Percentiles rank a stretch among this genome's conserved stretches.
These are phyloP conservation scores for Platyrinchus mystaceus DNA, from an alignment of 2,797 vertebrate genomes.

Conservation along the genomic window DNA sequence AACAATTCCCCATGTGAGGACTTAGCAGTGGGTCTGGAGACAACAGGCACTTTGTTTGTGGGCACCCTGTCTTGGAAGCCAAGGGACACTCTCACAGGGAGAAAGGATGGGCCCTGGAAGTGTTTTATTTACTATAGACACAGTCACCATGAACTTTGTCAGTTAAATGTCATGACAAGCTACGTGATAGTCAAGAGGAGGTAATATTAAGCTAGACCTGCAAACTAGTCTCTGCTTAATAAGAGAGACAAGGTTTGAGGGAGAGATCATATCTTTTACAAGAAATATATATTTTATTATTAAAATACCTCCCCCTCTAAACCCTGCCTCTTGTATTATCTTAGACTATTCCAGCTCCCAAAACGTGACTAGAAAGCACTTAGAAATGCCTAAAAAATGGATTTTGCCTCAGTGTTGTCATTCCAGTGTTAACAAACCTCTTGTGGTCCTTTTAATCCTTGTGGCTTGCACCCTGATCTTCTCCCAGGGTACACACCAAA, in stretches of 20 bases:
- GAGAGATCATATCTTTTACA: conserved; percentile 20
- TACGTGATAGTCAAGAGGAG: neutral
- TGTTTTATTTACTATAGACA: neutral
- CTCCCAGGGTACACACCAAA: neutral
- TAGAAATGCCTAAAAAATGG: neutral
- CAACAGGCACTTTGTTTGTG: neutral
- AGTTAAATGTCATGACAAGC: neutral
- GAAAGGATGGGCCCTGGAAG: neutral
- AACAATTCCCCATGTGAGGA: neutral
- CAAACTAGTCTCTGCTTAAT: neutral
- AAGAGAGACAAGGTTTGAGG: conserved; percentile 5
- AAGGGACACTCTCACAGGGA: neutral
- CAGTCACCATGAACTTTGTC: neutral
- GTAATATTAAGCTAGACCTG: neutral
- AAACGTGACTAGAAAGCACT: neutral
- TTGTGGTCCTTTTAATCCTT: neutral
- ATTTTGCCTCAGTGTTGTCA: neutral
- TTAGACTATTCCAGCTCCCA: neutral
- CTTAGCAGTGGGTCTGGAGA: neutral
- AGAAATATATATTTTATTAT: conserved; percentile 57
- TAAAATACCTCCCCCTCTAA: conserved; percentile 31
- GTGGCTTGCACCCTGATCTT: neutral
- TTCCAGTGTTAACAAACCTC: neutral
- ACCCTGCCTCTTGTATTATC: conserved; percentile 11
- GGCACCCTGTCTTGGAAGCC: neutral